Evolutionary conservation across 1,140 invertebrate genomes (phyloP).

Genomic region (Papilio polyxenes): DNA sequence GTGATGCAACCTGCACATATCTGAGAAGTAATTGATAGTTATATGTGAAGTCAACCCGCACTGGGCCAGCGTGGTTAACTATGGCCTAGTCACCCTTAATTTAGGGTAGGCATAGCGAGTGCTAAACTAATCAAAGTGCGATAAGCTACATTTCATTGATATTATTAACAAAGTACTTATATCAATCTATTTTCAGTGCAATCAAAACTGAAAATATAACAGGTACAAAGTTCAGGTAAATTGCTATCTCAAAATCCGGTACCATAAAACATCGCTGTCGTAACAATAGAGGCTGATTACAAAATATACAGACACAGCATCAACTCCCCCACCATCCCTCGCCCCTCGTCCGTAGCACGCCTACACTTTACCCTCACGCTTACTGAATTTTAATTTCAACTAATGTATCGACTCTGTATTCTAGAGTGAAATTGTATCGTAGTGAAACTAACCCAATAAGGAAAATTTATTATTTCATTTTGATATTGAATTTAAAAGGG

Average conservation of each 20-base stretch:
- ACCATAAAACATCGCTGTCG: neutral
- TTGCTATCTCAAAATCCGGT: neutral
- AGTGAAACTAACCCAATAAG: neutral
- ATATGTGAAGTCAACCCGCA: too few species aligned
- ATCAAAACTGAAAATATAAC: neutral
- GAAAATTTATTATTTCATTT: neutral
- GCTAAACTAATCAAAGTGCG: too few species aligned
- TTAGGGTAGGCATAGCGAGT: too few species aligned
- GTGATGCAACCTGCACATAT: too few species aligned
- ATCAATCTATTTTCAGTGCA: neutral
- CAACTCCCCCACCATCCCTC: neutral
- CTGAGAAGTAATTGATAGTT: too few species aligned
- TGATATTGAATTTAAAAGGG: neutral
- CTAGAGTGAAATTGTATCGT: neutral
- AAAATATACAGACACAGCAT: neutral
- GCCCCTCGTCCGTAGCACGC: neutral
- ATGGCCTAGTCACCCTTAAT: too few species aligned
- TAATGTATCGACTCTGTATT: neutral
- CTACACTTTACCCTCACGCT: neutral
- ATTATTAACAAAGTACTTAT: neutral
- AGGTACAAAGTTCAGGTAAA: neutral
- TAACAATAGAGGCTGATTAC: conserved; percentile 9
- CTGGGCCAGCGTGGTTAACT: too few species aligned
- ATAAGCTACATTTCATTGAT: neutral
- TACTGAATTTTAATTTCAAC: neutral